phyloP scores from a whole-genome alignment of 2,797 vertebrate genomes.

The Myiotriccus ornatus region DNA sequence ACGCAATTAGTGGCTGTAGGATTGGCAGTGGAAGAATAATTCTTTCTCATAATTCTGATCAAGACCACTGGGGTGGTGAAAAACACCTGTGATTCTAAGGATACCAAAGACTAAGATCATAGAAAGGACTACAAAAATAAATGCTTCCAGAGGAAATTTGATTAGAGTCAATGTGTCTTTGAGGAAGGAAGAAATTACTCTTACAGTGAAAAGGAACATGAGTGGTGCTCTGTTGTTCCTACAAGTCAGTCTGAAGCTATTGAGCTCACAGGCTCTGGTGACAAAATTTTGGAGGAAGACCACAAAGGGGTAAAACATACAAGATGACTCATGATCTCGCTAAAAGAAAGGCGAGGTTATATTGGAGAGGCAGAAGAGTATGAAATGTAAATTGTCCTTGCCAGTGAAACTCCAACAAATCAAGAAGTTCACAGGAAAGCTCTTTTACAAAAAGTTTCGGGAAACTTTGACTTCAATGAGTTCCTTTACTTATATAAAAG shows the following conservation, averaged over 20 bases:
- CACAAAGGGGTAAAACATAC: constrained; percentile 86
- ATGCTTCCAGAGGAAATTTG: constrained; percentile 84
- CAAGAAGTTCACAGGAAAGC: constrained; percentile 89
- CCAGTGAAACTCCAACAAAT: constrained; percentile 80
- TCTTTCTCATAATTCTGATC: background rate
- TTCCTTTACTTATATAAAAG: constrained; percentile 96
- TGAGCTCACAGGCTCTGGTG: constrained; percentile 90
- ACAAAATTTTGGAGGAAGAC: constrained; percentile 91
- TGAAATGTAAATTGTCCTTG: constrained; percentile 60
- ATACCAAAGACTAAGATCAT: accelerated
- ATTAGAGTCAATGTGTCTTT: constrained; percentile 87
- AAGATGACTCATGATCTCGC: constrained; percentile 79
- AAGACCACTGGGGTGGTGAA: background rate
- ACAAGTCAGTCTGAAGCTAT: constrained; percentile 94
- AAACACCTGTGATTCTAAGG: background rate
- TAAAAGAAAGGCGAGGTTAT: constrained; percentile 86
- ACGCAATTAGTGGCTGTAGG: background rate
- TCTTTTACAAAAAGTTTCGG: constrained; percentile 83
- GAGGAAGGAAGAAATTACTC: constrained; percentile 92
- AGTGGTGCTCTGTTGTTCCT: constrained; percentile 91
- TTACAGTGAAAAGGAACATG: constrained; percentile 90
- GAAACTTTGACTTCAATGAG: constrained; percentile 96
- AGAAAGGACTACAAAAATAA: background rate
- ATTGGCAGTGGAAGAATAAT: background rate
- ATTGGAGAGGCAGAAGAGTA: constrained; percentile 83